These are phyloP conservation scores for Seladonia tumulorum DNA, from an alignment of 2,888 invertebrate species.

Conservation along the genomic window DNA sequence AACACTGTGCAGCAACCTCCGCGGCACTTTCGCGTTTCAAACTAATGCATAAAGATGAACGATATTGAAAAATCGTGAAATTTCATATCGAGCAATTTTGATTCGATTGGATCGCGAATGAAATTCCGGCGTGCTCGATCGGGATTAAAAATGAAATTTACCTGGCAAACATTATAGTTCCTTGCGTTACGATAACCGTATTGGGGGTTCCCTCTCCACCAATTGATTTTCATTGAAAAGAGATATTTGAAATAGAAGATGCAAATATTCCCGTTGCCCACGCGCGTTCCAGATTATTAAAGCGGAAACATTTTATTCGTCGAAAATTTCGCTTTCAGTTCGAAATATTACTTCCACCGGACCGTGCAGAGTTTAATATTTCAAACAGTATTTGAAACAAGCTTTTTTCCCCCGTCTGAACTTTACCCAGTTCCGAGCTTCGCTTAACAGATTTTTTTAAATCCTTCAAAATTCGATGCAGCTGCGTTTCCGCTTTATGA, in stretches of 20 bases:
- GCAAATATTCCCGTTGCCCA: background rate
- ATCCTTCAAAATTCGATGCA: background rate
- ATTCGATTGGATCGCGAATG: background rate
- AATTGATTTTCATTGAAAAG: background rate
- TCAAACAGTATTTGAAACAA: background rate
- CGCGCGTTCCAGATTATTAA: background rate
- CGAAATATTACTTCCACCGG: background rate
- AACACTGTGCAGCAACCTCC: background rate
- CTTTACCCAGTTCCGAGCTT: background rate
- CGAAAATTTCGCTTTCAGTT: background rate
- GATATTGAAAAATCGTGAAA: background rate
- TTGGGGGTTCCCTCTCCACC: background rate
- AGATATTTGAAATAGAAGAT: background rate
- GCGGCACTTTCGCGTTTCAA: background rate
- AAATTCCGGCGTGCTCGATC: background rate
- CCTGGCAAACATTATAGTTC: background rate
- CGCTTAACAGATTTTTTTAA: background rate
- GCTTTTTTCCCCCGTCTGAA: background rate
- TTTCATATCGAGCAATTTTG: background rate
- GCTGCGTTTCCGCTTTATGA: background rate
- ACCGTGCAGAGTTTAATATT: background rate
- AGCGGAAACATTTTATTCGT: background rate
- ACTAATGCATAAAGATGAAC: background rate
- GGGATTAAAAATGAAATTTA: background rate
- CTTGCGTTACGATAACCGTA: background rate